Evolutionary conservation across 2,888 invertebrate genomes (phyloP).

Genomic region (Pteria penguin): DNA sequence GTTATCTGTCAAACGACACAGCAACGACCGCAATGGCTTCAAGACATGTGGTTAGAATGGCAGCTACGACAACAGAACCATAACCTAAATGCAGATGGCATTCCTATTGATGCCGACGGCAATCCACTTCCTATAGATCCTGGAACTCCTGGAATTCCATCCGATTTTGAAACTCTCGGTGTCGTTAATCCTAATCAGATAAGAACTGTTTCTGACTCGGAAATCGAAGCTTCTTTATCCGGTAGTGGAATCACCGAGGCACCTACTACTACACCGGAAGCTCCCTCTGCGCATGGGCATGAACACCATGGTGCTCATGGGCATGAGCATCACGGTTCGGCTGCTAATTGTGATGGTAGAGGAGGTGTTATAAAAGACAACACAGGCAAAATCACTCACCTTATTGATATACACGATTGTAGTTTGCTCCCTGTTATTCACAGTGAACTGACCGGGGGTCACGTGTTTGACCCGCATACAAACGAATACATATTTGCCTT

Average conservation of each 20-base stretch:
- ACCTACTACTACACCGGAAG: background rate
- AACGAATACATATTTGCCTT: background rate
- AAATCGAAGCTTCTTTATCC: background rate
- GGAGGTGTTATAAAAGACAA: background rate
- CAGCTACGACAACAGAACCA: no score
- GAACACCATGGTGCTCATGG: background rate
- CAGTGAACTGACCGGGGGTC: background rate
- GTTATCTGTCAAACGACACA: no score
- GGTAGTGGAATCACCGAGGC: background rate
- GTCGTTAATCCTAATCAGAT: background rate
- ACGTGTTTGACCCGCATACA: background rate
- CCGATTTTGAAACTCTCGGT: background rate
- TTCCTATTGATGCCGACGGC: no score
- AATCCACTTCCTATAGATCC: no score
- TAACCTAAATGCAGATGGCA: no score
- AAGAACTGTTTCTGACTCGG: background rate
- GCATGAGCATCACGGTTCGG: background rate
- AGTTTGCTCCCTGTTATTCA: background rate
- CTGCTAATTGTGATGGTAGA: background rate
- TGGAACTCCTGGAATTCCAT: no score
- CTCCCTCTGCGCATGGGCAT: background rate
- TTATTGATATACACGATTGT: background rate
- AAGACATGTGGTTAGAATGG: no score
- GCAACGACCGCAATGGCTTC: no score
- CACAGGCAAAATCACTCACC: background rate